Percentiles rank a stretch among this genome's conserved stretches.
Conservation (phyloP, 2,888 invertebrate genomes). For the Poecilobothrus nobilitatus region DNA sequence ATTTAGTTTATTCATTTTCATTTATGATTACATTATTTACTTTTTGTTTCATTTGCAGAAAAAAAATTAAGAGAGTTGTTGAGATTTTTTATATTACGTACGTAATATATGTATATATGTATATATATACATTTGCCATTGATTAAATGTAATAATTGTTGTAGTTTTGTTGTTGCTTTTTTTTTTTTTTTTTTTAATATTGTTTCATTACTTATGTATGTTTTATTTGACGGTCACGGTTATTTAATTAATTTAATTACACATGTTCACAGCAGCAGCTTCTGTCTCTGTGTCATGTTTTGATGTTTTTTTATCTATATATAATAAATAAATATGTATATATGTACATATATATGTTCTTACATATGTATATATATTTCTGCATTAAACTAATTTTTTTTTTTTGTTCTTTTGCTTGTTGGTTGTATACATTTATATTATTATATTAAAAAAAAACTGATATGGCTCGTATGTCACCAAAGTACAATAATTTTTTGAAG, state of each 20-base stretch:
- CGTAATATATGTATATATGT: no score
- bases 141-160: neutral
- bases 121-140: no score
- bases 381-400: neutral
- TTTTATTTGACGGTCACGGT: constrained; percentile 1
- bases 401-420: neutral
- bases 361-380: neutral
- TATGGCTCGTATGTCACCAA: neutral
- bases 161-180: neutral
- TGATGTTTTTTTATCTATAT: neutral
- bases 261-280: constrained; percentile 1
- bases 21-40: neutral
- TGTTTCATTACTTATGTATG: no score
- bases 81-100: no score
- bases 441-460: no score
- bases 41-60: neutral
- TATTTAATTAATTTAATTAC: constrained; percentile 4
- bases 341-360: no score
- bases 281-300: neutral
- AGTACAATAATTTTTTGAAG: neutral
- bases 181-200: neutral
- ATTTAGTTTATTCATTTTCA: neutral
- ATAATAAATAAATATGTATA: no score
- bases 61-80: neutral
- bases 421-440: no score